Evolutionary conservation across 2,797 vertebrate genomes (phyloP), one percentile per base, ranked within the genome.

Genomic region (Harpagifer antarcticus): DNA sequence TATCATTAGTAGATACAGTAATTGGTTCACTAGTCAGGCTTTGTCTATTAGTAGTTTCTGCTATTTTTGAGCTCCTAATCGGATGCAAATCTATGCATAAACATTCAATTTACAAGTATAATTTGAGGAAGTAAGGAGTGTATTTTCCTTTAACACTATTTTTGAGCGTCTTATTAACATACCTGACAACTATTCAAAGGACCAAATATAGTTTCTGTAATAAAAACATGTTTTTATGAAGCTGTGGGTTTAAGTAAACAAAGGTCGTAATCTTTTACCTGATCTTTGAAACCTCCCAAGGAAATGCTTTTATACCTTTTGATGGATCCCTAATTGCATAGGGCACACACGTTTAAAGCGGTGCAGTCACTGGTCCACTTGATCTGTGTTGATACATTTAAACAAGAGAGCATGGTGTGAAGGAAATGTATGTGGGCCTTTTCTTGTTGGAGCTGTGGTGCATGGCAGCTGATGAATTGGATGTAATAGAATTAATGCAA

Each of bases 321-420:
- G 31, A 70, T 74, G 76, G 58, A 49, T 74, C 53, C 56, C 71
- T 85, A 73, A 76, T 82, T 81, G 65, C 64, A 6, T 69, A 20
- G n/a, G 63, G 65, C 81, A 45, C 16, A 42, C 60, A 9, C 20
- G 13, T 81, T 84, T 81, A 87, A 86, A 85, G 81, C 50, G 2
- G 76, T 61, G 63, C 80, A 83, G 89, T 81, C 82, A 89, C 70
- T 83, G 87, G 87, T 76, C 82, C 81, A 67, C 88, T 84, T 90
- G 85, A 92, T 92, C 86, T 68, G 76, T 69, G 74, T 56, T 80
- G 86, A 88, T 90, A 79, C 79, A 62, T 85, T 60, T 88, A 75
- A 87, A 82, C 67, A 83, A 48, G 56, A 76, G 83, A 78, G 82
- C 49, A 68, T n/a, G 67, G 75, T 47, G 69, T 73, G 80, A 62